A percentile compares a stretch with the other conserved stretches of the same genome.
phyloP scores from a whole-genome alignment of 2,113 vertebrate species.

The Elephas maximus region DNA sequence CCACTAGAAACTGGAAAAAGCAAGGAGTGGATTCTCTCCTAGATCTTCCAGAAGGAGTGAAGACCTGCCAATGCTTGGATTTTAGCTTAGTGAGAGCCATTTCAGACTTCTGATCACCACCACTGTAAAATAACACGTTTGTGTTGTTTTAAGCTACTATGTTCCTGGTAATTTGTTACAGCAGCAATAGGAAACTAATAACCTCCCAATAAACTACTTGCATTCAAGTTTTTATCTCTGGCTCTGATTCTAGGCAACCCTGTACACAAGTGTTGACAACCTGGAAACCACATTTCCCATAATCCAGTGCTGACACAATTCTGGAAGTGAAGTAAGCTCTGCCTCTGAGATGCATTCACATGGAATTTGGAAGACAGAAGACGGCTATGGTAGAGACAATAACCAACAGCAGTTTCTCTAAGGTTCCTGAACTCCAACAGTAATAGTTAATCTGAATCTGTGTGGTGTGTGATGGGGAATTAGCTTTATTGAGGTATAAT shows the following conservation, averaged over 20 bases:
- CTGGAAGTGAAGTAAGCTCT: background rate
- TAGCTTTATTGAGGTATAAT: too few species aligned
- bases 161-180: too few species aligned
- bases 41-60: background rate
- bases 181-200: background rate
- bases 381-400: background rate
- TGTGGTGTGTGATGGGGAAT: too few species aligned
- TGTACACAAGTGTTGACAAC: too few species aligned
- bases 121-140: background rate
- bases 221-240: background rate
- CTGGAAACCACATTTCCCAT: background rate
- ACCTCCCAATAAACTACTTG: background rate
- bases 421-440: background rate
- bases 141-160: too few species aligned
- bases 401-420: background rate
- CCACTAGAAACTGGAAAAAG: background rate
- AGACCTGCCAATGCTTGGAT: background rate
- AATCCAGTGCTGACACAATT: background rate
- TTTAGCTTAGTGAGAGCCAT: background rate
- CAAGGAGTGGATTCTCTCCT: background rate
- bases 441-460: background rate
- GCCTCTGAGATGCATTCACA: background rate
- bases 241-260: background rate
- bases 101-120: background rate
- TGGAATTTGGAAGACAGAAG: background rate